A percentile compares a stretch with the other conserved stretches of the same genome.
Conservation (phyloP, 2,888 invertebrate genomes). For the Calameuta filiformis region DNA sequence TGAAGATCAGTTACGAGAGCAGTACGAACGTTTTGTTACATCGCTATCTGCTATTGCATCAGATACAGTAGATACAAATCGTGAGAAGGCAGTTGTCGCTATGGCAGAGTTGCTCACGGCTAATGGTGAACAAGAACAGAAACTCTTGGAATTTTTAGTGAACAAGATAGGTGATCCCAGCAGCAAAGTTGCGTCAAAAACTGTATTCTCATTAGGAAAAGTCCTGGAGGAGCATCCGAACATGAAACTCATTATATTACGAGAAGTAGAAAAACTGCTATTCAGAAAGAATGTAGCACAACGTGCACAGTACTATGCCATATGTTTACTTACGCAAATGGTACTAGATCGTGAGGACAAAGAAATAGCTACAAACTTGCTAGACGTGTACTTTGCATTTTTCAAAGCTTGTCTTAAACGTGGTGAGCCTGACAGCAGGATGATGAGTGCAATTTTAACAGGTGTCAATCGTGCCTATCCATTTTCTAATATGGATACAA, state of each 20-base stretch:
- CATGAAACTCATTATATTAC: conserved; percentile 89
- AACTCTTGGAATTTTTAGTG: conserved; percentile 82
- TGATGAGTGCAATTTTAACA: conserved; percentile 84
- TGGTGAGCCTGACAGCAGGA: conserved; percentile 84
- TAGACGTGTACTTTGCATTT: conserved; percentile 93
- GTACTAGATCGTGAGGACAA: conserved; percentile 78
- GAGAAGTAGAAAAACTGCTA: conserved; percentile 90
- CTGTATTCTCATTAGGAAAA: conserved; percentile 85
- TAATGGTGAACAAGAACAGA: conserved; percentile 88
- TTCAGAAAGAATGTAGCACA: conserved; percentile 88
- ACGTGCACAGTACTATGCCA: conserved; percentile 91
- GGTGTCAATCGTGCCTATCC: conserved; percentile 89
- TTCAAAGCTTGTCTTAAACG: conserved; percentile 92
- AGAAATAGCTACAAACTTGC: conserved; percentile 83
- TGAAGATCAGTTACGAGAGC: conserved; percentile 87
- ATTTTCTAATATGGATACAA: conserved; percentile 76
- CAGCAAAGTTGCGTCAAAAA: conserved; percentile 88
- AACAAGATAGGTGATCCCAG: conserved; percentile 97
- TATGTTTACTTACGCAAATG: conserved; percentile 92
- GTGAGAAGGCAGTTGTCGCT: conserved; percentile 81
- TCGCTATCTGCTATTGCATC: conserved; percentile 79
- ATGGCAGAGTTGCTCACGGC: conserved; percentile 81
- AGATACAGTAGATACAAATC: conserved; percentile 83
- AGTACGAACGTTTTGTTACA: conserved; percentile 80
- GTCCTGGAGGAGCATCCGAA: conserved; percentile 87